Conservation (phyloP, 2,888 invertebrate species). For the Achlya flavicornis region DNA sequence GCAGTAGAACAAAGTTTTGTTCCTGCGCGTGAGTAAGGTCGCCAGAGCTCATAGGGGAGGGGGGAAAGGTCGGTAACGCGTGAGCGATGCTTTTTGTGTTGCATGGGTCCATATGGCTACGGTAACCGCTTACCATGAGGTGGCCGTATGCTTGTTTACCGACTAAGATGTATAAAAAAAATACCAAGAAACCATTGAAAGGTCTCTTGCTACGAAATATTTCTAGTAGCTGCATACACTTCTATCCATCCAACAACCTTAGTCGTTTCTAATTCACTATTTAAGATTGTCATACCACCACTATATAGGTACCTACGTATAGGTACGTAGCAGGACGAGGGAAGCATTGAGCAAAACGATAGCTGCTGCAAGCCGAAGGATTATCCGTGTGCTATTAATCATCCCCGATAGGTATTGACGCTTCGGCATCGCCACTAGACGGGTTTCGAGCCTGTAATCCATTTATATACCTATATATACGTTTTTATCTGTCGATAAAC, state of each 20-base stretch:
- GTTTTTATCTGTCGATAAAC: constrained; percentile 13
- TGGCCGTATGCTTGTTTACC: too few species aligned
- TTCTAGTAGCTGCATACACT: constrained; percentile 6
- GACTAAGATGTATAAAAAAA: too few species aligned
- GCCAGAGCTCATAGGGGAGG: too few species aligned
- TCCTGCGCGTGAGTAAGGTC: too few species aligned
- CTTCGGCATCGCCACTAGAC: constrained; percentile 39
- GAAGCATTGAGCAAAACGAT: constrained; percentile 47
- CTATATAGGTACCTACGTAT: constrained; percentile 2
- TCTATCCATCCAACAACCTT: not conserved
- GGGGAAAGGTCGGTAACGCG: too few species aligned
- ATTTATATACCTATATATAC: constrained; percentile 37
- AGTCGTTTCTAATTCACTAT: constrained; percentile 13
- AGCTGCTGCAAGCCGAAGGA: constrained; percentile 47
- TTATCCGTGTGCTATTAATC: constrained; percentile 69
- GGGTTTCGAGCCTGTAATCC: constrained; percentile 53
- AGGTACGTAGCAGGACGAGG: constrained; percentile 2
- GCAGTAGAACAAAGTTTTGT: too few species aligned
- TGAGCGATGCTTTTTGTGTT: too few species aligned
- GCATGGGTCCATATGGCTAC: too few species aligned
- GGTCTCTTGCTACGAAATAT: not conserved
- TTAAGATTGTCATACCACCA: constrained; percentile 18
- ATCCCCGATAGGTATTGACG: constrained; percentile 61
- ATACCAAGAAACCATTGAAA: not conserved
- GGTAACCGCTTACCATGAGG: too few species aligned